Evolutionary conservation across 2,888 invertebrate genomes (phyloP).

Genomic region (Willowsia nigromaculata): DNA sequence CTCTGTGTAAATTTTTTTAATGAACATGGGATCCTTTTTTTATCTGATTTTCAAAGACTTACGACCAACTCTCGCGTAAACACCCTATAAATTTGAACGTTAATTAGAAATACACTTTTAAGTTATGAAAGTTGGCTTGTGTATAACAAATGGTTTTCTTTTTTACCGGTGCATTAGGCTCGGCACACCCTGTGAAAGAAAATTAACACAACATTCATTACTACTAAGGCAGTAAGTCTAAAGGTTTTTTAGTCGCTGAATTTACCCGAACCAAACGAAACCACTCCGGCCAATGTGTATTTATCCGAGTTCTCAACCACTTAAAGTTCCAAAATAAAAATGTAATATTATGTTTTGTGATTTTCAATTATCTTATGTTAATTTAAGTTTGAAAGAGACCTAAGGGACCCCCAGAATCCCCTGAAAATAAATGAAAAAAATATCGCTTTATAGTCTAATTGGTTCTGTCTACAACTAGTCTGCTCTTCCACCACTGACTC

Average conservation of each 20-base stretch:
- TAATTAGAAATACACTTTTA: too few relatives aligned
- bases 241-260: not conserved
- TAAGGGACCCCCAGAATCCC: too few relatives aligned
- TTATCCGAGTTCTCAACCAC: not conserved
- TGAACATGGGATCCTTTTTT: too few relatives aligned
- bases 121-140: not conserved
- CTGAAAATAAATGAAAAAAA: too few relatives aligned
- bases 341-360: not conserved
- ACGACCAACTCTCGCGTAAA: not conserved
- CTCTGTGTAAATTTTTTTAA: too few relatives aligned
- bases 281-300: not conserved
- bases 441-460: too few relatives aligned
- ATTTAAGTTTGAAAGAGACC: too few relatives aligned
- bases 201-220: not conserved
- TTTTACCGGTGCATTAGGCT: not conserved
- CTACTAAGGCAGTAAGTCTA: too few relatives aligned
- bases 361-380: too few relatives aligned
- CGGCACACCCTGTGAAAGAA: not conserved
- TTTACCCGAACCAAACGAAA: not conserved
- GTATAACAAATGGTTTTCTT: not conserved
- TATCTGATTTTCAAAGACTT: too few relatives aligned
- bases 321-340: not conserved
- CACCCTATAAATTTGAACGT: not conserved
- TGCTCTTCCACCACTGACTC: not conserved
- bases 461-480: too few relatives aligned